Evolutionary conservation across 2,797 vertebrate species (phyloP), one percentile per base, ranked within the genome.

Genomic region (Eurystomus glaucurus): DNA sequence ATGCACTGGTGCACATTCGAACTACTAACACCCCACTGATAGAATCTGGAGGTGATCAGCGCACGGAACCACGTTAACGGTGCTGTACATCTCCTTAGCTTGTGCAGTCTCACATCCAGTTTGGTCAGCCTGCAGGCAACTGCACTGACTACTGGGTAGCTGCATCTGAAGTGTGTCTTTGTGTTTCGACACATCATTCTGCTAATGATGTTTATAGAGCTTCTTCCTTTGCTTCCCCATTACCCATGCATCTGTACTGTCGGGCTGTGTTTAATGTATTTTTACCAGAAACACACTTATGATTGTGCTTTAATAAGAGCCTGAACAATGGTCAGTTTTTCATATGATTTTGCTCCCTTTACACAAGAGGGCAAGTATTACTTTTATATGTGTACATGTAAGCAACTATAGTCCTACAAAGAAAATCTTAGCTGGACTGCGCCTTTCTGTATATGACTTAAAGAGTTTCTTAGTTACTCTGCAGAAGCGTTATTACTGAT

Each of bases 41-140:
- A 46, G 45, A 19, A 26, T 6, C 26, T 17, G 26, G 9, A 16
- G 39, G 19, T 8, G 43, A 43, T 39, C 25, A 11, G 60, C 54
- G 21, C 26, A 21, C 1, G 1, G 43, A 77, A 12, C 5, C 2
- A 21, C 3, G 2, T 31, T 25, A 41, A 21, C 0, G 0, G 4
- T 48, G 25, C 33, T 6, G 5, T 39, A n/a, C 17, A 39, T 33
- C 26, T 48, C 41, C 70, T 61, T 31, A 43, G 14, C n/a, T 41
- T 18, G 35, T 20, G 13, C 35, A 33, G 33, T 33, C 50, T 43
- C 0, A 1, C 9, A 7, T 31, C 11, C 33, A 0, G n/a, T n/a
- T 70, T 2, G 5, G 33, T 52, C 3, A 6, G 37, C 31, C 28
- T 26, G 8, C 23, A 41, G 52, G 9, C 22, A 33, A 10, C 23